Evolutionary conservation across 2,113 vertebrate species (phyloP).

Genomic region (Oreocharis arfaki): DNA sequence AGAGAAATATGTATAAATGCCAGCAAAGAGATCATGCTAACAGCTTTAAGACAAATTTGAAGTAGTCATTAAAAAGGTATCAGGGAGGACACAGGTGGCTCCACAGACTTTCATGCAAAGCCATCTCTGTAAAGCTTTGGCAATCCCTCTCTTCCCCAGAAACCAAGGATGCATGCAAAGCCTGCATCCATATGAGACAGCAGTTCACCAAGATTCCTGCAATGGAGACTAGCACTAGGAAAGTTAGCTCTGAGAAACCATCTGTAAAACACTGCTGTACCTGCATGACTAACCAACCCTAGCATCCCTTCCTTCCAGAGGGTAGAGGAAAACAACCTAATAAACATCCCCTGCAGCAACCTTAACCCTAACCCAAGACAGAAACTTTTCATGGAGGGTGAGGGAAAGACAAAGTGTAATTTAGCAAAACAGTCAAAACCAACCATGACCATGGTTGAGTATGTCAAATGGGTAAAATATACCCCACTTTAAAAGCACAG

Average conservation of each 20-base stretch:
- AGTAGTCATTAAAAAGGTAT: neutral
- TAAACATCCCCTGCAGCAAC: neutral
- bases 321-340: neutral
- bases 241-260: neutral
- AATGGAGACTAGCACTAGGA: neutral
- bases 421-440: neutral
- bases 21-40: neutral
- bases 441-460: neutral
- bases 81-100: neutral
- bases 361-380: neutral
- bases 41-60: neutral
- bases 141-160: neutral
- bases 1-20: neutral
- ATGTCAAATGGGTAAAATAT: neutral
- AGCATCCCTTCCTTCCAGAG: neutral
- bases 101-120: neutral
- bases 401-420: neutral
- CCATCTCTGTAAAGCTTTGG: neutral
- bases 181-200: neutral
- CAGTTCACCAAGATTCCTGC: neutral
- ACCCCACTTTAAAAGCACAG: neutral
- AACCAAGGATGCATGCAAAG: neutral
- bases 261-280: neutral
- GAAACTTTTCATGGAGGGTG: neutral
- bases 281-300: neutral